Base-by-base conservation (phyloP, 1,140 invertebrate genomes). In the Lysiphlebus fabarum region DNA sequence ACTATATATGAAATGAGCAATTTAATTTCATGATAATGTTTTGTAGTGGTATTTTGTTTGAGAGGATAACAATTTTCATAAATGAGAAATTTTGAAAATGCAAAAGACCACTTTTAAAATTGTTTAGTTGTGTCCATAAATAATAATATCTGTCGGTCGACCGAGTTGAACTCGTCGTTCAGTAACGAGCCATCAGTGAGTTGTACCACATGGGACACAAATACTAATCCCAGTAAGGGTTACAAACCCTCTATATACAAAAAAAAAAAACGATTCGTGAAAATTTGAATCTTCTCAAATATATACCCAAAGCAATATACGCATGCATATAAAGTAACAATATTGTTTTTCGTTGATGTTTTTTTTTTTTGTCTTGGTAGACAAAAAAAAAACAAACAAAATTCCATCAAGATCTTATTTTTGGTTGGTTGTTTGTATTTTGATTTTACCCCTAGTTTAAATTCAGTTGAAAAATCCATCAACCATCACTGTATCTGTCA, bases 91-190 rank as follows among this genome's bases (percentile, higher is more conserved):
- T 26, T 1, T 26, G 17, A 26, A 26, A 26, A 26, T 26, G 4
- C 17, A 26, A 26, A 26, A 26, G 17, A 26, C 17, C 17, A 2
- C 17, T 41, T 48, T 38, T 41, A 54, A 47, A 64, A 64, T 64
- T 63, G 66, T 63, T 67, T 61, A 67, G 65, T 49, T 62, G 59
- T 62, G 63, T 67, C 70, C 73, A 74, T 77, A 78, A 78, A 78
- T 78, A 77, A 74, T 66, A 71, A 75, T 78, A 77, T 75, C 73
- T 76, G 74, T 77, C 74, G 71, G 72, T 72, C 69, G 75, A 26
- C 75, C 72, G 71, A 68, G 67, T 68, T 66, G 68, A 69, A 68
- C 67, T 63, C 64, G 67, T 61, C 45, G 65, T 71, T 66, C 56
- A 62, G 72, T 78, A 78, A 78, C 73, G 75, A 78, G 75, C 76